Percentiles rank a stretch among this genome's conserved stretches.
phyloP scores from a whole-genome alignment of 92 coral and sea anemone genomes.

The Porites cylindrica region DNA sequence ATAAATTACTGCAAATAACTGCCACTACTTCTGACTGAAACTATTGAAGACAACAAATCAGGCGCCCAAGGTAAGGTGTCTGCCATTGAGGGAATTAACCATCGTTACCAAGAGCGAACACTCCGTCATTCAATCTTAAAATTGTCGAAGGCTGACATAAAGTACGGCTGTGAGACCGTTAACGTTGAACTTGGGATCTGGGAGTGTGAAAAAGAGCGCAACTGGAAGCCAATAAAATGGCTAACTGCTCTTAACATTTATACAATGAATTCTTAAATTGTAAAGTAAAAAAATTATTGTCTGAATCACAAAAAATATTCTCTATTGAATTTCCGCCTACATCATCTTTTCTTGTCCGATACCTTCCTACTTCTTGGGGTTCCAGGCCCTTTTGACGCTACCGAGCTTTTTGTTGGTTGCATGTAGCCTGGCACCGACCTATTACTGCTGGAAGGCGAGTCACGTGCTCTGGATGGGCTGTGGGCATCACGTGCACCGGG shows the following conservation, averaged over 20 bases:
- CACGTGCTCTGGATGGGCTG: conserved; percentile 68
- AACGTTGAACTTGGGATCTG: not conserved
- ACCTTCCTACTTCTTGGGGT: conserved; percentile 56
- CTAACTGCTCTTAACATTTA: not conserved
- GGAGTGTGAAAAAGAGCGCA: not conserved
- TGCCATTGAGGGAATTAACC: too few relatives aligned
- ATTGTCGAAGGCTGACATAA: not conserved
- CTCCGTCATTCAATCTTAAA: not conserved
- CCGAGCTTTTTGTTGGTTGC: conserved; percentile 85
- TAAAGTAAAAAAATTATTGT: not conserved
- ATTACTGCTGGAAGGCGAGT: conserved; percentile 50
- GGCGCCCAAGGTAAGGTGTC: too few relatives aligned
- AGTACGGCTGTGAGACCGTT: not conserved
- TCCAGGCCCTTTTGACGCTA: conserved; percentile 63
- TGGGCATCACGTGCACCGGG: conserved; percentile 65
- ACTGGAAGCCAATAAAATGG: not conserved
- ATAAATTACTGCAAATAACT: too few relatives aligned
- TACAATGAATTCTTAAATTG: not conserved
- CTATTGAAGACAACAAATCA: too few relatives aligned
- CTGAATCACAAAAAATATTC: conserved; percentile 30
- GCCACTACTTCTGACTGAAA: too few relatives aligned
- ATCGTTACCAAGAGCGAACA: too few relatives aligned
- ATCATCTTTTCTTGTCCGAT: conserved; percentile 76
- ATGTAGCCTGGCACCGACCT: conserved; percentile 80
- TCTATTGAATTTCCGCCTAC: conserved; percentile 13